These are phyloP conservation scores for Muricea muricata DNA, from an alignment of 92 coral and sea anemone genomes.

Conservation along the genomic window DNA sequence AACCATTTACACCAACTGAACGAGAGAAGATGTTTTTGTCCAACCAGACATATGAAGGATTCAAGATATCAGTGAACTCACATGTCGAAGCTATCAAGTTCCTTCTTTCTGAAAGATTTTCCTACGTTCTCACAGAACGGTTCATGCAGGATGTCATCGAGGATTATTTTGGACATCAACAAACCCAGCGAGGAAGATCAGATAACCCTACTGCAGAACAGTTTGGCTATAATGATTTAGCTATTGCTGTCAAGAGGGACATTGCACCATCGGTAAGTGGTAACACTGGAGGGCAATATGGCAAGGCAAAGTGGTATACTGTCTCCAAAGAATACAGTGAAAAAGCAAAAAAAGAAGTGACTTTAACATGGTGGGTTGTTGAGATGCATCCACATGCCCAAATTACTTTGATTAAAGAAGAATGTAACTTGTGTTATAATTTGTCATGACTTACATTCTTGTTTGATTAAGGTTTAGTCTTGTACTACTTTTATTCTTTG, in stretches of 20 bases:
- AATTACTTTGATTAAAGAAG: too few relatives aligned
- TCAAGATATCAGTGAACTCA: too few relatives aligned
- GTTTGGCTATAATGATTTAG: constrained; percentile 24
- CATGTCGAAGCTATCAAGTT: not conserved
- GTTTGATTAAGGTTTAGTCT: too few relatives aligned
- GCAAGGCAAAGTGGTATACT: not conserved
- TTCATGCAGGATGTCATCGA: constrained; percentile 17
- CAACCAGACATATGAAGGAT: too few relatives aligned
- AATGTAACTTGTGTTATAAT: too few relatives aligned
- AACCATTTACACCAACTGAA: too few relatives aligned
- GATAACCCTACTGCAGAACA: not conserved
- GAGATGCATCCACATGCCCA: too few relatives aligned
- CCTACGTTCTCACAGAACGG: not conserved
- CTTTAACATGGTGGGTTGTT: too few relatives aligned
- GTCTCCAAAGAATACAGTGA: not conserved
- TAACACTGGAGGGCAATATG: constrained; percentile 9
- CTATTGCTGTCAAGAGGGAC: constrained; percentile 25
- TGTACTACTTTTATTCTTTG: too few relatives aligned
- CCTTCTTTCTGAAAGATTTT: constrained; percentile 9
- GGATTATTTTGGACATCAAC: constrained; percentile 4
- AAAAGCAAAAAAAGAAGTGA: not conserved
- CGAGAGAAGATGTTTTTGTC: too few relatives aligned
- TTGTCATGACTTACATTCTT: too few relatives aligned
- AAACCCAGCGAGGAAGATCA: constrained; percentile 7
- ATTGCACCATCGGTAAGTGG: not conserved